Conservation (phyloP, 2,888 invertebrate genomes). For the Epicampocera succincta region DNA sequence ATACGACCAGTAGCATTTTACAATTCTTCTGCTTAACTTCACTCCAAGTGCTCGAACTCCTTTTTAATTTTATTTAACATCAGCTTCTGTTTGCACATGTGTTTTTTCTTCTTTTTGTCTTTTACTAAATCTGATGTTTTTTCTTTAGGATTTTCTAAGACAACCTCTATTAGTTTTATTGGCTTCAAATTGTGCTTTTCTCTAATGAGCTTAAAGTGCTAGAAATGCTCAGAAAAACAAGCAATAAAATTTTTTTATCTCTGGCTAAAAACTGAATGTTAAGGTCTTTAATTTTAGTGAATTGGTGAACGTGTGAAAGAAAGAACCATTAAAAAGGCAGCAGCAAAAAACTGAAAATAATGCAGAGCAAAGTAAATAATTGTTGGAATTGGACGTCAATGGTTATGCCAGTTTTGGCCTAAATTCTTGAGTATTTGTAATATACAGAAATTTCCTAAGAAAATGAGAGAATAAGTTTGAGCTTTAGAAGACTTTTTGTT, state of each 20-base stretch:
- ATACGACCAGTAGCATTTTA: conserved; percentile 11
- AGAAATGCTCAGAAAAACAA: conserved; percentile 12
- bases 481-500: too few relatives aligned
- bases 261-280: conserved; percentile 5
- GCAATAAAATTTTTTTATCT: conserved; percentile 26
- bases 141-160: conserved; percentile 1
- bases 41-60: conserved; percentile 10
- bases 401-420: conserved; percentile 32
- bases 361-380: conserved; percentile 21
- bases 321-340: neutral
- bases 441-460: neutral
- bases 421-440: conserved; percentile 1
- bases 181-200: conserved; percentile 29
- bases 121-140: neutral
- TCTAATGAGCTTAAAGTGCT: conserved; percentile 36
- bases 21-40: conserved; percentile 34
- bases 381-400: conserved; percentile 50
- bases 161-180: conserved; percentile 12
- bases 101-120: neutral
- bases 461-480: too few relatives aligned
- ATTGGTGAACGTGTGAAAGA: conserved; percentile 3
- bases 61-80: conserved; percentile 1
- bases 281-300: neutral
- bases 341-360: neutral
- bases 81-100: neutral